Conservation (phyloP, 2,888 invertebrate genomes). For the Hoplodrina ambigua region DNA sequence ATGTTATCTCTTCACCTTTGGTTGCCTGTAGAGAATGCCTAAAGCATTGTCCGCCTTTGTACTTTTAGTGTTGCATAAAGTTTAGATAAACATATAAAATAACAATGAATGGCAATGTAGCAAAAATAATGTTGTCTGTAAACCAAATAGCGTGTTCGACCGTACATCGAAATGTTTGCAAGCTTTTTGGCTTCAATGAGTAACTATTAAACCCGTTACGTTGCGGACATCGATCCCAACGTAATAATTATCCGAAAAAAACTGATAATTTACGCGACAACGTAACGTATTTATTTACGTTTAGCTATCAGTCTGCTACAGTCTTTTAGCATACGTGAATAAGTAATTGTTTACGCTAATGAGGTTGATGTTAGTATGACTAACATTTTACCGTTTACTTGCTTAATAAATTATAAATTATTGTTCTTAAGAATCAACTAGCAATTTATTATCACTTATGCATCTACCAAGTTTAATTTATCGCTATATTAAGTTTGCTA, state of each 20-base stretch:
- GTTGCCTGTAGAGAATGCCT: no score
- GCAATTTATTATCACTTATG: constrained; percentile 51
- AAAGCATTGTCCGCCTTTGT: no score
- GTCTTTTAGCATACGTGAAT: constrained; percentile 32
- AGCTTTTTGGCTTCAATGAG: constrained; percentile 13
- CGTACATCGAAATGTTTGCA: background rate
- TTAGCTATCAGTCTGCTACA: background rate
- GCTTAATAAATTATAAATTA: constrained; percentile 16
- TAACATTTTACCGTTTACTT: constrained; percentile 42
- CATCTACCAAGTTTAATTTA: constrained; percentile 28
- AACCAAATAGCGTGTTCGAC: no score
- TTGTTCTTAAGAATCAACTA: constrained; percentile 19
- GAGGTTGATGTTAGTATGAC: constrained; percentile 49
- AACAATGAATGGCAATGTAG: no score
- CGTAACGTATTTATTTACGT: constrained; percentile 7
- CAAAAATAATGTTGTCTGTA: no score
- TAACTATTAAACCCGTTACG: constrained; percentile 21
- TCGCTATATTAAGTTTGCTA: constrained; percentile 8
- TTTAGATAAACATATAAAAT: no score
- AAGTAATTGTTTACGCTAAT: constrained; percentile 41
- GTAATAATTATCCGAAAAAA: constrained; percentile 16
- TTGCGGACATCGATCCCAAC: background rate
- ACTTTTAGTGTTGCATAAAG: no score
- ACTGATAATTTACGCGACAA: constrained; percentile 5
- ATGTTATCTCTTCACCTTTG: no score